These are phyloP conservation scores for Nannoperca australis DNA, from an alignment of 2,797 vertebrate genomes.

Conservation along the genomic window DNA sequence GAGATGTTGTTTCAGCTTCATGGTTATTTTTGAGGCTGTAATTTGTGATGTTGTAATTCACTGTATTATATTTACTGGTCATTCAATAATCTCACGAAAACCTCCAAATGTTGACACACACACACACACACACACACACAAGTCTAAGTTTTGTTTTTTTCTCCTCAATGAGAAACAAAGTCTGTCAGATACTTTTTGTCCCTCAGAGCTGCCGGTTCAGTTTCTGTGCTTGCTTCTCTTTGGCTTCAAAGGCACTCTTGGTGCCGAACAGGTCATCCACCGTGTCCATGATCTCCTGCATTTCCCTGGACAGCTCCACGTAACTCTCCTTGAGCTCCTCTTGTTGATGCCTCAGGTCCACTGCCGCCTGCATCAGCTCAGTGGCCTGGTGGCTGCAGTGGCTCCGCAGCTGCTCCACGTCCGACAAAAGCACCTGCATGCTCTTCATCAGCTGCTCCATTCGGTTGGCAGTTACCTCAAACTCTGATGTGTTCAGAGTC, in stretches of 20 bases:
- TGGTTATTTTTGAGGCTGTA: neutral
- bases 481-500: conserved; percentile 17
- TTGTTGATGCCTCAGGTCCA: conserved; percentile 86
- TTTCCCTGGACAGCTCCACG: conserved; percentile 78
- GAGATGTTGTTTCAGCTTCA: neutral
- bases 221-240: conserved; percentile 88
- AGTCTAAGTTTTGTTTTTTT: conserved; percentile 7
- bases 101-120: conserved; percentile 21
- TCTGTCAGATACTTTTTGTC: conserved; percentile 11
- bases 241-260: conserved; percentile 87
- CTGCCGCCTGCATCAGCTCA: conserved; percentile 82
- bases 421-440: conserved; percentile 89
- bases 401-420: conserved; percentile 89
- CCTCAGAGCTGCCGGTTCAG: conserved; percentile 88
- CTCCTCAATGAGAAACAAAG: conserved; percentile 13
- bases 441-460: conserved; percentile 89
- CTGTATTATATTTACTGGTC: neutral
- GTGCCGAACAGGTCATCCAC: conserved; percentile 85
- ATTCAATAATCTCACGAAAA: conserved; percentile 26
- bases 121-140: neutral
- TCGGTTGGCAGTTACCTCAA: conserved; percentile 76
- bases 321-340: conserved; percentile 88
- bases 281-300: conserved; percentile 85
- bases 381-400: conserved; percentile 87
- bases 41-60: neutral